Evolutionary conservation across 2,797 vertebrate genomes (phyloP).

Genomic region (Amphiprion clarkii): DNA sequence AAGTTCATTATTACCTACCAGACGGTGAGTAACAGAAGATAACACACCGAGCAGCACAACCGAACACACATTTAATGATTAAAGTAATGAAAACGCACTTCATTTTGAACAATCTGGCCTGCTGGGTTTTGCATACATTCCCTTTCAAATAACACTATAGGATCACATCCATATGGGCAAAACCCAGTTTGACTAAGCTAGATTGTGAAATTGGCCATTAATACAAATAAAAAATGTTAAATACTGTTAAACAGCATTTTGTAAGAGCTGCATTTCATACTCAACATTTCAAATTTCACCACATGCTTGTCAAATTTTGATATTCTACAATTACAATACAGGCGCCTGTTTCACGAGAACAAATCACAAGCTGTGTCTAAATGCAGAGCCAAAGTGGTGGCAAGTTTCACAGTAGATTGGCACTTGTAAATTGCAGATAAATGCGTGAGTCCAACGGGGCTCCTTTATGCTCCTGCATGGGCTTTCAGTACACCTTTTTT

Average conservation of each 20-base stretch:
- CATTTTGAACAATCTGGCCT: not conserved
- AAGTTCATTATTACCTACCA: conserved; percentile 87
- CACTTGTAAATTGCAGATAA: conserved; percentile 5
- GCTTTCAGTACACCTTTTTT: not conserved
- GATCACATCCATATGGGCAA: no score
- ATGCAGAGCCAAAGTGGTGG: not conserved
- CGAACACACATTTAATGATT: not conserved
- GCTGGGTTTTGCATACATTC: no score
- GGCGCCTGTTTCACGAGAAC: not conserved
- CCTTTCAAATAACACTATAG: no score
- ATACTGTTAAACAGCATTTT: no score
- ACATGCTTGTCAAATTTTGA: not conserved
- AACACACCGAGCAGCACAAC: not conserved
- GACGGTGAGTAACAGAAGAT: conserved; percentile 75
- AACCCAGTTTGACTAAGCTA: no score
- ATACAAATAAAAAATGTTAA: not conserved
- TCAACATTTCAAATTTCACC: not conserved
- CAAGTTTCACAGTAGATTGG: not conserved
- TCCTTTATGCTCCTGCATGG: not conserved
- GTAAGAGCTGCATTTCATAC: not conserved
- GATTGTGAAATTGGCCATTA: not conserved
- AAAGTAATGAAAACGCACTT: not conserved
- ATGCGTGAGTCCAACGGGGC: not conserved
- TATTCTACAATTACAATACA: not conserved
- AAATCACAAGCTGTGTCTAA: not conserved